phyloP scores from a whole-genome alignment of 2,113 vertebrate genomes.

The Lucifuga dentata region DNA sequence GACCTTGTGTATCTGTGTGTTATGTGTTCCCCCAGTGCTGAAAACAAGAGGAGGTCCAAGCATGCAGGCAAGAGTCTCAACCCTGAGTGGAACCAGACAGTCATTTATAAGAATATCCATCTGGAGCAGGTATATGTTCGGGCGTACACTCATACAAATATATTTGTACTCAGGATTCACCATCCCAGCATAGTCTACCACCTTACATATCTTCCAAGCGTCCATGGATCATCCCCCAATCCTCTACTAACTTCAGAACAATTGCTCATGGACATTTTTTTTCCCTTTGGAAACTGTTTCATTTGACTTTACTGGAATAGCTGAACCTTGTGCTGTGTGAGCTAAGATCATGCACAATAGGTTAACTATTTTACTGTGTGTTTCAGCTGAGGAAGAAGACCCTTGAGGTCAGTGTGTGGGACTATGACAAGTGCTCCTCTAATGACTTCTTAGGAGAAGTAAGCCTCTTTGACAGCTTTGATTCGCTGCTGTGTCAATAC shows the following conservation, averaged over 20 bases:
- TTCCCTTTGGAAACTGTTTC: too few relatives aligned
- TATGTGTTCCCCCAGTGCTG: constrained; percentile 86
- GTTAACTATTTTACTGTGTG: constrained; percentile 46
- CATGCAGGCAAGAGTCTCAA: constrained; percentile 94
- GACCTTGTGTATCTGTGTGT: constrained; percentile 31
- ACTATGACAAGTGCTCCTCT: constrained; percentile 96
- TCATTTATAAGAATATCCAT: constrained; percentile 99
- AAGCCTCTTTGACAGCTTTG: constrained; percentile 43
- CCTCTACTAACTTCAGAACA: too few relatives aligned
- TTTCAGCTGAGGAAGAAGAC: constrained; percentile 97
- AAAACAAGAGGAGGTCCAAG: constrained; percentile 96
- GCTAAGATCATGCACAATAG: not conserved
- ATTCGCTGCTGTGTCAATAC: not conserved
- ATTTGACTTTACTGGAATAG: too few relatives aligned
- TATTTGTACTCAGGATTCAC: too few relatives aligned
- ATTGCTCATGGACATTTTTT: too few relatives aligned
- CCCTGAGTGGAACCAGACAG: constrained; percentile 99
- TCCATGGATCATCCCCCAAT: too few relatives aligned
- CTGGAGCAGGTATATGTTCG: constrained; percentile 89
- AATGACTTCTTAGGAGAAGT: constrained; percentile 99
- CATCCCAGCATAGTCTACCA: too few relatives aligned
- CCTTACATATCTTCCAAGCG: too few relatives aligned
- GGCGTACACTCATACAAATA: not conserved
- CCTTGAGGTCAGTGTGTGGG: constrained; percentile 98
- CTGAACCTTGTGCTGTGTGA: too few relatives aligned